These are phyloP conservation scores for Telmatochromis sp. DNA, from an alignment of 2,113 vertebrate genomes.

Conservation along the genomic window DNA sequence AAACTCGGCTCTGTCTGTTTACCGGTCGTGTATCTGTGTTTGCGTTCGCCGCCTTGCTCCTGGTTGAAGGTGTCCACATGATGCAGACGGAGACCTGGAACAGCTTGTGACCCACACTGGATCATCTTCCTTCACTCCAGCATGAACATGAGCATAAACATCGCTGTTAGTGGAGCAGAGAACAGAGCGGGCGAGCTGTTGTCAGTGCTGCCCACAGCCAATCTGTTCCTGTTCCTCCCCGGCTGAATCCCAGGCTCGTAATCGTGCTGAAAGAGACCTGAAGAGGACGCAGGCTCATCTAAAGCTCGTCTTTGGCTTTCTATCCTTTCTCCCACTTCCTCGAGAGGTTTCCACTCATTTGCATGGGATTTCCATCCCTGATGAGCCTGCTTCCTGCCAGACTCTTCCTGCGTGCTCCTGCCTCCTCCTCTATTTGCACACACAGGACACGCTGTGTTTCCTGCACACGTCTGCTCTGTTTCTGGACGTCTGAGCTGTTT, in stretches of 20 bases:
- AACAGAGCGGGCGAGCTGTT: not conserved
- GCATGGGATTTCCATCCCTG: slow-evolving; percentile 68
- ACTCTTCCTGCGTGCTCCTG: not conserved
- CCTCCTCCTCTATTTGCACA: not conserved
- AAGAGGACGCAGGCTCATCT: not conserved
- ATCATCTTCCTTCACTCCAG: not conserved
- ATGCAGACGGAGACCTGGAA: not conserved
- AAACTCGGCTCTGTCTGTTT: not conserved
- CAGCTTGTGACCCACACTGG: not conserved
- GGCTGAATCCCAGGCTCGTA: not conserved
- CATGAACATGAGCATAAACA: not conserved
- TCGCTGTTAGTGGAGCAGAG: not conserved
- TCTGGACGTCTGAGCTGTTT: not conserved
- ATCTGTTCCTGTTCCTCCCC: not conserved
- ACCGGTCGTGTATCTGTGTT: not conserved
- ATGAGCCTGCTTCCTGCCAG: slow-evolving; percentile 17
- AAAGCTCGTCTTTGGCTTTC: not conserved
- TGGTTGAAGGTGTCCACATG: not conserved
- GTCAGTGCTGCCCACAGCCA: not conserved
- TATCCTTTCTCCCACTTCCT: slow-evolving; percentile 34
- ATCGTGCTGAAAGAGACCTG: not conserved
- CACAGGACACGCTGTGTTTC: not conserved
- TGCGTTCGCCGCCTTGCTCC: not conserved
- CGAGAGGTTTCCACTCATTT: slow-evolving; percentile 46
- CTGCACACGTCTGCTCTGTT: not conserved